Conservation (phyloP, 2,113 vertebrate genomes). For the Pseudopodoces humilis region DNA sequence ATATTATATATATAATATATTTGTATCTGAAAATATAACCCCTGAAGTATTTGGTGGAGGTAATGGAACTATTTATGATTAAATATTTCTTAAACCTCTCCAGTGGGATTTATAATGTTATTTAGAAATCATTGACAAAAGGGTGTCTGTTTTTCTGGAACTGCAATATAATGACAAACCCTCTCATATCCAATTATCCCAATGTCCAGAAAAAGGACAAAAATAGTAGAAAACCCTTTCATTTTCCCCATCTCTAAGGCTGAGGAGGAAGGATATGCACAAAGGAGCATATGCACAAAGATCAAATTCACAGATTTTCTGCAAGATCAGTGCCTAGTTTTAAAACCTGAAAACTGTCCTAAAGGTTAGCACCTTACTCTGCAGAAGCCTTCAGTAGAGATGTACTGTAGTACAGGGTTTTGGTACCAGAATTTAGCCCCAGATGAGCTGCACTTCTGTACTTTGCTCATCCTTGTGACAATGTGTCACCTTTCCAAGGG, state of each 20-base stretch:
- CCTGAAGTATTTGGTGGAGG: neutral
- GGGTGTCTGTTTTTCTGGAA: neutral
- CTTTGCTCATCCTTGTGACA: neutral
- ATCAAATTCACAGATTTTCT: neutral
- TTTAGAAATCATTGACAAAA: neutral
- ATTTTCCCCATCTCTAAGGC: neutral
- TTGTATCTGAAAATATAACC: neutral
- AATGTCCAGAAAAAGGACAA: neutral
- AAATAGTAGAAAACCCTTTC: neutral
- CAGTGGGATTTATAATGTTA: neutral
- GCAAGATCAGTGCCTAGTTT: neutral
- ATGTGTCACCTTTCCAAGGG: neutral
- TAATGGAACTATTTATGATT: neutral
- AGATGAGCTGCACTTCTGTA: neutral
- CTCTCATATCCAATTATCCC: neutral
- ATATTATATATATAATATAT: too few relatives aligned
- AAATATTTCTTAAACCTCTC: neutral
- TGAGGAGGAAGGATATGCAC: neutral
- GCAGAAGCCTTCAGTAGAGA: neutral
- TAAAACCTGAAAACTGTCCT: neutral
- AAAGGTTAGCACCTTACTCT: neutral
- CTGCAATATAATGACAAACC: neutral
- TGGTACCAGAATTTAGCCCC: neutral
- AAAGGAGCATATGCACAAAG: neutral
- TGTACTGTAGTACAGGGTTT: neutral